Evolutionary conservation across 2,888 invertebrate genomes (phyloP).

Genomic region (Eupithecia subumbrata): DNA sequence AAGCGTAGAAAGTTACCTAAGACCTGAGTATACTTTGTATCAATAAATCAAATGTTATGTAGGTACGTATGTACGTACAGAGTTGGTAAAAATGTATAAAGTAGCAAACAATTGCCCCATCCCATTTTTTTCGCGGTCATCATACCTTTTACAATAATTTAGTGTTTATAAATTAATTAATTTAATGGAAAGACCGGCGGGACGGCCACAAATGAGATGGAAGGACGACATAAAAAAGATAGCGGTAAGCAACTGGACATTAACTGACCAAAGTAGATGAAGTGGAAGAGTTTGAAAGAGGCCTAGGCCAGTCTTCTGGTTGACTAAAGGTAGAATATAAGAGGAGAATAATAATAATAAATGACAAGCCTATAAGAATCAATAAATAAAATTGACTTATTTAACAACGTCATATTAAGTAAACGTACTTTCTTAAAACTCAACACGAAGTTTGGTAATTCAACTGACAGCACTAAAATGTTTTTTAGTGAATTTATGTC

Average conservation of each 20-base stretch:
- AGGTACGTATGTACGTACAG: neutral
- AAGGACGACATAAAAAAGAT: no score
- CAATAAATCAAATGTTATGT: slow-evolving; percentile 5
- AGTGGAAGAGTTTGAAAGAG: no score
- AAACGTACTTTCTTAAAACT: neutral
- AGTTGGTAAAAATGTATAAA: neutral
- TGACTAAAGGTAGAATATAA: neutral
- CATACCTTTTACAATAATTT: no score
- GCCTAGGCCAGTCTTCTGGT: no score
- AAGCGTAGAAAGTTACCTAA: slow-evolving; percentile 30
- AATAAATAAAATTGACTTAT: neutral
- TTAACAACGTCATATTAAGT: neutral
- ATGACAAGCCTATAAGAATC: neutral
- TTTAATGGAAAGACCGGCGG: no score
- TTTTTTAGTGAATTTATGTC: neutral
- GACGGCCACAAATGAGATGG: no score
- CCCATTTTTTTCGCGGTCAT: no score
- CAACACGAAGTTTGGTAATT: slow-evolving; percentile 10
- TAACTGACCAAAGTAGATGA: no score
- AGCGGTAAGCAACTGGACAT: no score
- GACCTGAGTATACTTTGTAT: neutral
- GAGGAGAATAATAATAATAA: neutral
- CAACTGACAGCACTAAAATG: neutral
- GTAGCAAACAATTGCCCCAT: no score
- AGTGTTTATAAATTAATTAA: no score